These are phyloP conservation scores for Rhea pennata DNA, from an alignment of 2,113 vertebrate genomes.

Conservation along the genomic window DNA sequence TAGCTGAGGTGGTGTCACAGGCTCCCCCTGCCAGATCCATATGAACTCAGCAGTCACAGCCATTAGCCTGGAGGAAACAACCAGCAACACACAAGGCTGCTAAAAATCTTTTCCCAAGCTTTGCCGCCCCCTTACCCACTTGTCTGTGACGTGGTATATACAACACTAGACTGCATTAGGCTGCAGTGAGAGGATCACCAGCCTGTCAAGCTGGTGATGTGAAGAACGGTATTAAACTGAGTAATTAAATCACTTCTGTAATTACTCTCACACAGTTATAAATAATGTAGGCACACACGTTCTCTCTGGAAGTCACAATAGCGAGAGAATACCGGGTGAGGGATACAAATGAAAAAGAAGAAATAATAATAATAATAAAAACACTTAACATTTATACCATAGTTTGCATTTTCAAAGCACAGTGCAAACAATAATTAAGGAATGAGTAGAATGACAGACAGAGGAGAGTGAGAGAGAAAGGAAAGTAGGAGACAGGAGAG, in stretches of 20 bases:
- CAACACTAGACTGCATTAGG: background rate
- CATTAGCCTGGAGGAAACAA: background rate
- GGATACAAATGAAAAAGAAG: constrained; percentile 9
- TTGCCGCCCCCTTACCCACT: fast-evolving
- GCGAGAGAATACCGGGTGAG: constrained; percentile 16
- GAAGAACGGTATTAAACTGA: constrained; percentile 50
- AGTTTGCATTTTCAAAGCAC: constrained; percentile 37
- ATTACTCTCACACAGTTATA: constrained; percentile 74
- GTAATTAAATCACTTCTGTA: constrained; percentile 77
- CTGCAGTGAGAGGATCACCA: constrained; percentile 12
- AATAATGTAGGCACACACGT: constrained; percentile 70
- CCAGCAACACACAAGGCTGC: fast-evolving
- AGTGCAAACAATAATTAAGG: constrained; percentile 55
- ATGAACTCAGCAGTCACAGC: fast-evolving
- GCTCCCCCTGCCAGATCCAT: background rate
- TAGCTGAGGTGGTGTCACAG: background rate
- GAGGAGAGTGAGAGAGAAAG: background rate
- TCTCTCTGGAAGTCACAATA: constrained; percentile 58
- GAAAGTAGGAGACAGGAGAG: background rate
- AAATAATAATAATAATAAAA: constrained; percentile 40
- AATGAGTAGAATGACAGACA: constrained; percentile 13
- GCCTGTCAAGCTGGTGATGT: constrained; percentile 27
- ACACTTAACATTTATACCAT: constrained; percentile 16
- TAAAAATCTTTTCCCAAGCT: background rate
- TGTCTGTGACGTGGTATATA: background rate